phyloP scores from a whole-genome alignment of 2,797 vertebrate species.

The Micromesistius poutassou region DNA sequence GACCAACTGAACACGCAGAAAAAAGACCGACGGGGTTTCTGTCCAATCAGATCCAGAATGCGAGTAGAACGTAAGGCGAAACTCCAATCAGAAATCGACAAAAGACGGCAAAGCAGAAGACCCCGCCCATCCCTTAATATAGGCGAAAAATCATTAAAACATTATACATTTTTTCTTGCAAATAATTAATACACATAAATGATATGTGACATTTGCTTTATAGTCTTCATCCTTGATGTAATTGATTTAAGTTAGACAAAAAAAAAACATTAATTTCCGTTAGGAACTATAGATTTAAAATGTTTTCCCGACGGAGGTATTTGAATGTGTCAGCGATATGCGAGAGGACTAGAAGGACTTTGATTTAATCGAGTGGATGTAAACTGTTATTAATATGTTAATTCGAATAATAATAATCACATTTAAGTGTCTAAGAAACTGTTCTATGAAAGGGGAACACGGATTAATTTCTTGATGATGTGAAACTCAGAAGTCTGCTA shows the following conservation, averaged over 20 bases:
- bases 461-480: background rate
- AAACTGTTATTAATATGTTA: background rate
- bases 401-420: background rate
- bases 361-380: background rate
- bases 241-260: background rate
- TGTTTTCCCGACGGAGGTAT: background rate
- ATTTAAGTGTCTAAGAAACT: background rate
- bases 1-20: conserved; percentile 40
- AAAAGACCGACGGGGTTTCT: fast-evolving
- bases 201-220: background rate
- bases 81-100: conserved; percentile 43
- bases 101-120: conserved; percentile 4
- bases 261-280: background rate
- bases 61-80: background rate
- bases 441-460: background rate
- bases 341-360: too few species aligned
- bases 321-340: background rate
- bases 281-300: background rate
- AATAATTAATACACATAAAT: background rate
- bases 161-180: background rate
- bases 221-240: background rate
- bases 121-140: background rate
- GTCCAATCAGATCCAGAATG: conserved; percentile 43
- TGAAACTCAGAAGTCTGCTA: background rate
- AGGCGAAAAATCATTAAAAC: background rate